Evolutionary conservation across 2,888 invertebrate species (phyloP).

Genomic region (Euspilapteryx auroguttella): DNA sequence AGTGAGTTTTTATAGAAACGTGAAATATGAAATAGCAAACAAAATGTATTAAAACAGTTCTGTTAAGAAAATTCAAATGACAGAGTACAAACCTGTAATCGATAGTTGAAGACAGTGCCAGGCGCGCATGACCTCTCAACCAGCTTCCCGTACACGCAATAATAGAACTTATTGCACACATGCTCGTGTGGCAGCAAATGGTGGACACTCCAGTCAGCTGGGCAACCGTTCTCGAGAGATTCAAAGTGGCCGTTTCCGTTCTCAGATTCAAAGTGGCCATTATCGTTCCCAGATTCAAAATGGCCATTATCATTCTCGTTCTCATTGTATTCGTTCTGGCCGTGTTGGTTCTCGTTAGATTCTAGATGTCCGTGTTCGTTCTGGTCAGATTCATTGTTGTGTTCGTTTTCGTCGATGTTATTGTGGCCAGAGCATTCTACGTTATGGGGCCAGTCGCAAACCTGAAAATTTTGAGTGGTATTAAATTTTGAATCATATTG

Average conservation of each 20-base stretch:
- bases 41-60: too few relatives aligned
- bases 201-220: constrained; percentile 13
- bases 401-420: neutral
- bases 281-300: too few relatives aligned
- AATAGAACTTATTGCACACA: constrained; percentile 18
- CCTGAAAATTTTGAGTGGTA: too few relatives aligned
- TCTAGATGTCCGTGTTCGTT: too few relatives aligned
- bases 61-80: neutral
- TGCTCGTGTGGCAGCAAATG: constrained; percentile 16
- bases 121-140: constrained; percentile 12
- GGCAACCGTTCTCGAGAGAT: constrained; percentile 15
- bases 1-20: too few relatives aligned
- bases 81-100: constrained; percentile 10
- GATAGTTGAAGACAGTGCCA: constrained; percentile 13
- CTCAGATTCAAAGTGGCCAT: neutral
- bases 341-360: too few relatives aligned
- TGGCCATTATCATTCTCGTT: too few relatives aligned
- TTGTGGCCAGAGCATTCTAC: constrained; percentile 8
- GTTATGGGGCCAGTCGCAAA: constrained; percentile 11
- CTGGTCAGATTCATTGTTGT: too few relatives aligned
- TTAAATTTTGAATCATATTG: too few relatives aligned
- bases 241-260: constrained; percentile 2
- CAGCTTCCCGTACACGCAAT: constrained; percentile 16
- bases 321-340: too few relatives aligned
- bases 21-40: too few relatives aligned